phyloP scores from a whole-genome alignment of 2,797 vertebrate species.

The Thripadectes ignobilis region DNA sequence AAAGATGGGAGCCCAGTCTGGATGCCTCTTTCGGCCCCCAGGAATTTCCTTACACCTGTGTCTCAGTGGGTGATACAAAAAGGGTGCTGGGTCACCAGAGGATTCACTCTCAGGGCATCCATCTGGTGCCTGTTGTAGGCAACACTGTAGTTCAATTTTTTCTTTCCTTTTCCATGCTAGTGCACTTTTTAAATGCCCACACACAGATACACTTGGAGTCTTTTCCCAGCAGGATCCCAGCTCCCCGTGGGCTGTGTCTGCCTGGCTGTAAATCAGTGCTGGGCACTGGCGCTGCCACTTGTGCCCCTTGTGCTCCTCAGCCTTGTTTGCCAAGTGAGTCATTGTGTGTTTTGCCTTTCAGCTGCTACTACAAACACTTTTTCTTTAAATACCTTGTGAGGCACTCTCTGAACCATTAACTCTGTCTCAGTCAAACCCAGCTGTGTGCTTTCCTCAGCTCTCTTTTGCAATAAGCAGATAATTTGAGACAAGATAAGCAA shows the following conservation, averaged over 20 bases:
- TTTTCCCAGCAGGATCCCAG: not conserved
- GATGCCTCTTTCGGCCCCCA: not conserved
- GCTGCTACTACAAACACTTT: constrained; percentile 36
- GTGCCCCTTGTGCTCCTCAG: not conserved
- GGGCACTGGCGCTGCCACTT: not conserved
- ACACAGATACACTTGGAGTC: not conserved
- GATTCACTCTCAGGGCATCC: not conserved
- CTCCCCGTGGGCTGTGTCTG: not conserved
- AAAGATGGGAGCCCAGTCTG: not conserved
- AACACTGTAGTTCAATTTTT: not conserved
- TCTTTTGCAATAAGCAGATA: not conserved
- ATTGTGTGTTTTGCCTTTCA: constrained; percentile 68
- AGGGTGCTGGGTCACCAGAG: not conserved
- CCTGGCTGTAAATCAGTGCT: constrained; percentile 30
- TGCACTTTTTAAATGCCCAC: not conserved
- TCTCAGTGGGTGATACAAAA: not conserved
- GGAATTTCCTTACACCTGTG: accelerated
- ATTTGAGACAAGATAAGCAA: not conserved
- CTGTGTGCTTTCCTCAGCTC: not conserved
- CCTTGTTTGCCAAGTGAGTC: constrained; percentile 73
- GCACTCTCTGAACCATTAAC: constrained; percentile 32
- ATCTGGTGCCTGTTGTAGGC: not conserved
- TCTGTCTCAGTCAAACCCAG: not conserved
- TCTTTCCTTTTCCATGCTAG: not conserved
- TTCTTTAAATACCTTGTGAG: not conserved